These are phyloP conservation scores for Sapajus apella DNA, from an alignment of 2,113 vertebrate species.

Conservation along the genomic window DNA sequence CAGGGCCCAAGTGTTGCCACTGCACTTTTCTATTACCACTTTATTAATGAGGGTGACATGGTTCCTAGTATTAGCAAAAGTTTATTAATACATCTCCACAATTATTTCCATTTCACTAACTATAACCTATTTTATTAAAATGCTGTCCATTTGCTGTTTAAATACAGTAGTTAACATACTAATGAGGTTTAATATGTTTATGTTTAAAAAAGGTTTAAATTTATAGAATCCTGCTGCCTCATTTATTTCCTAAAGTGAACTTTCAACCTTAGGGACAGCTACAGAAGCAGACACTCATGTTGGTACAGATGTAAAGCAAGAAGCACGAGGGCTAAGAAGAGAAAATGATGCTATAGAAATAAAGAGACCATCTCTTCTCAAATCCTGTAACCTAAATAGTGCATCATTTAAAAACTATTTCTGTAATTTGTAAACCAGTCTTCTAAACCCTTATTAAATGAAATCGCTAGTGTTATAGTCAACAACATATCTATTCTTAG, in stretches of 20 bases:
- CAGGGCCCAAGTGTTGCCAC: neutral
- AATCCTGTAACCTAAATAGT: neutral
- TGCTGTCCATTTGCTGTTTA: neutral
- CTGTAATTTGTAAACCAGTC: neutral
- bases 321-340: neutral
- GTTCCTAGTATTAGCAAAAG: neutral
- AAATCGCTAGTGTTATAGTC: neutral
- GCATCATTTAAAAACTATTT: neutral
- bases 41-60: neutral
- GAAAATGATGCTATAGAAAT: neutral
- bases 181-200: neutral
- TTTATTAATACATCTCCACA: neutral
- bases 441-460: neutral
- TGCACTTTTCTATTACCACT: neutral
- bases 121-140: neutral
- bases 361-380: neutral
- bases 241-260: neutral
- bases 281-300: neutral
- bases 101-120: neutral
- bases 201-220: neutral
- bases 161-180: neutral
- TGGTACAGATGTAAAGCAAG: neutral
- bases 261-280: neutral
- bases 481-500: neutral
- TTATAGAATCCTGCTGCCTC: neutral